These are phyloP conservation scores for Tachina grossa DNA, from an alignment of 2,888 invertebrate species.

Conservation along the genomic window DNA sequence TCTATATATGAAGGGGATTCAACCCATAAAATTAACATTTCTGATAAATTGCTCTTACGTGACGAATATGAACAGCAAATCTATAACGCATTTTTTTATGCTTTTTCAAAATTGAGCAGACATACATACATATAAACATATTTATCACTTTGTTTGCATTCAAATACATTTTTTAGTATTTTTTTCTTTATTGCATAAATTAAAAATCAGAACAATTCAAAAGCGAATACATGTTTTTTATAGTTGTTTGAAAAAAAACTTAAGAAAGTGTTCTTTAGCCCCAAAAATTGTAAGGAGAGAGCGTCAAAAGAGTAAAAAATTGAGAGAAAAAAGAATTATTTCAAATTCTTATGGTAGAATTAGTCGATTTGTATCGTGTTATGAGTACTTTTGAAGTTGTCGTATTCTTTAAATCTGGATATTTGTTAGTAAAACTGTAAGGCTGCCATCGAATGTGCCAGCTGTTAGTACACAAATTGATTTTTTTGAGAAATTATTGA, in stretches of 20 bases:
- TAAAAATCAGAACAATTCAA: neutral
- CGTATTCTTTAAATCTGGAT: too few relatives aligned
- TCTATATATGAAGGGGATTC: constrained; percentile 29
- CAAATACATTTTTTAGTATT: constrained; percentile 8
- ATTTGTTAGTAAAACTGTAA: too few relatives aligned
- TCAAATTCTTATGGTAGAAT: too few relatives aligned
- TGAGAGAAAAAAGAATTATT: too few relatives aligned
- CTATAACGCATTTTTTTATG: neutral
- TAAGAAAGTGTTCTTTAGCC: too few relatives aligned
- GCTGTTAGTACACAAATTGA: too few relatives aligned
- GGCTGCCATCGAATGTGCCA: too few relatives aligned
- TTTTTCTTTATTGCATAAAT: neutral
- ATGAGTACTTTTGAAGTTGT: too few relatives aligned
- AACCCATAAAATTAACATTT: constrained; percentile 81
- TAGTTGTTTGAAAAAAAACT: neutral
- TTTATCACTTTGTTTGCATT: constrained; percentile 6
- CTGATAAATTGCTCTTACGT: constrained; percentile 81
- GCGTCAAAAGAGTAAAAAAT: too few relatives aligned
- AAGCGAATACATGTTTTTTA: neutral
- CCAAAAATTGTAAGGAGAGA: too few relatives aligned
- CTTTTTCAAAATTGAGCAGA: constrained; percentile 1
- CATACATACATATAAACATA: constrained; percentile 6
- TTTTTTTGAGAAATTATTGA: too few relatives aligned
- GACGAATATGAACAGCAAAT: constrained; percentile 77
- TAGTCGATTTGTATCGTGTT: too few relatives aligned